phyloP scores from a whole-genome alignment of 2,888 invertebrate genomes.

The Drosophila seclusa region DNA sequence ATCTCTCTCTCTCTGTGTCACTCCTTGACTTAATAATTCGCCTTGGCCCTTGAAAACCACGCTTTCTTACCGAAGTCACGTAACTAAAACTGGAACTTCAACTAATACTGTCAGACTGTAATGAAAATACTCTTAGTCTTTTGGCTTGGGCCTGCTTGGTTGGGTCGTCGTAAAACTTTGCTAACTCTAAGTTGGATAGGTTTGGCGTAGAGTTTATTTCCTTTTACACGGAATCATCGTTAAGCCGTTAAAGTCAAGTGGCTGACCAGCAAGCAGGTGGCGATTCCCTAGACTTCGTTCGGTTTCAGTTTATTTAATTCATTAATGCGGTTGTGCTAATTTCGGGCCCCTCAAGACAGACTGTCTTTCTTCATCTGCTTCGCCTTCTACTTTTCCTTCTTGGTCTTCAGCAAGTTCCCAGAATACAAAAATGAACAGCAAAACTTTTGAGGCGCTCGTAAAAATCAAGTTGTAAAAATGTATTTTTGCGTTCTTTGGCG shows the following conservation, averaged over 20 bases:
- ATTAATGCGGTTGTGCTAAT: slow-evolving; percentile 75
- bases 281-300: slow-evolving; percentile 72
- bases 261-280: slow-evolving; percentile 24
- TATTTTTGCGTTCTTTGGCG: slow-evolving; percentile 48
- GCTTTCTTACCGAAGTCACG: slow-evolving; percentile 48
- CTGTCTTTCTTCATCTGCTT: slow-evolving; percentile 35
- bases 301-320: slow-evolving; percentile 78
- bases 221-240: slow-evolving; percentile 26
- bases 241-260: slow-evolving; percentile 44
- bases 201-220: slow-evolving; percentile 23
- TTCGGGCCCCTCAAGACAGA: slow-evolving; percentile 61
- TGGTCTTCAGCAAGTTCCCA: slow-evolving; percentile 44
- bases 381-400: slow-evolving; percentile 23
- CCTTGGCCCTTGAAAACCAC: neutral
- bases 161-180: slow-evolving; percentile 52
- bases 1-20: too few relatives aligned
- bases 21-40: slow-evolving; percentile 5
- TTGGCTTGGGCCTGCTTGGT: slow-evolving; percentile 14
- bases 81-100: slow-evolving; percentile 51
- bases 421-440: slow-evolving; percentile 41
- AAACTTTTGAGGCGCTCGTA: slow-evolving; percentile 71
- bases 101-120: slow-evolving; percentile 35
- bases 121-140: slow-evolving; percentile 46
- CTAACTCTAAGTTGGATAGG: slow-evolving; percentile 37
- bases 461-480: slow-evolving; percentile 80